Evolutionary conservation across 2,888 invertebrate species (phyloP).

Genomic region (Trilocha varians): DNA sequence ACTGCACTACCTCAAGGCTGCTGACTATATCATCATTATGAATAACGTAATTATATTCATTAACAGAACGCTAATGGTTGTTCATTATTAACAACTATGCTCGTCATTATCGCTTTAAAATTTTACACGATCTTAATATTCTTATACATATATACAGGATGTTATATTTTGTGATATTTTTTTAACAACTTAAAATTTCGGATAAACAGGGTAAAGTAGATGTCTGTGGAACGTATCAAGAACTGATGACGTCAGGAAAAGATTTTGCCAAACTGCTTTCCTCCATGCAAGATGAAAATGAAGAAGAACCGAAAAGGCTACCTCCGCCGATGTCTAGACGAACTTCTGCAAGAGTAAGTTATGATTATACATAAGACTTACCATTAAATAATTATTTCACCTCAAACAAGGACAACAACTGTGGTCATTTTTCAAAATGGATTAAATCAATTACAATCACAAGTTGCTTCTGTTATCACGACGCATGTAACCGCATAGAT

Average conservation of each 20-base stretch:
- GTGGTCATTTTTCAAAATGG: no score
- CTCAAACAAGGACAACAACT: no score
- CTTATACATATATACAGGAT: no score
- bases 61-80: not conserved
- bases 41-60: slow-evolving; percentile 40
- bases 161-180: not conserved
- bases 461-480: no score
- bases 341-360: slow-evolving; percentile 55
- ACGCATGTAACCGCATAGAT: no score
- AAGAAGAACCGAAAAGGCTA: slow-evolving; percentile 43
- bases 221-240: slow-evolving; percentile 73
- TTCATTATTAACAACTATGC: not conserved
- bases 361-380: not conserved
- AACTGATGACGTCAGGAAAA: slow-evolving; percentile 70
- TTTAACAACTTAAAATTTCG: no score
- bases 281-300: slow-evolving; percentile 58
- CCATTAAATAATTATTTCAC: no score
- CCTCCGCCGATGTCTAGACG: slow-evolving; percentile 46
- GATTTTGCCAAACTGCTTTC: slow-evolving; percentile 75
- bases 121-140: no score
- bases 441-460: no score
- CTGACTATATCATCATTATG: slow-evolving; percentile 73
- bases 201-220: slow-evolving; percentile 65
- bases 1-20: slow-evolving; percentile 76
- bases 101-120: not conserved